These are phyloP conservation scores for Corella eumyota DNA, from an alignment of 23 tunicate species.

Conservation along the genomic window DNA sequence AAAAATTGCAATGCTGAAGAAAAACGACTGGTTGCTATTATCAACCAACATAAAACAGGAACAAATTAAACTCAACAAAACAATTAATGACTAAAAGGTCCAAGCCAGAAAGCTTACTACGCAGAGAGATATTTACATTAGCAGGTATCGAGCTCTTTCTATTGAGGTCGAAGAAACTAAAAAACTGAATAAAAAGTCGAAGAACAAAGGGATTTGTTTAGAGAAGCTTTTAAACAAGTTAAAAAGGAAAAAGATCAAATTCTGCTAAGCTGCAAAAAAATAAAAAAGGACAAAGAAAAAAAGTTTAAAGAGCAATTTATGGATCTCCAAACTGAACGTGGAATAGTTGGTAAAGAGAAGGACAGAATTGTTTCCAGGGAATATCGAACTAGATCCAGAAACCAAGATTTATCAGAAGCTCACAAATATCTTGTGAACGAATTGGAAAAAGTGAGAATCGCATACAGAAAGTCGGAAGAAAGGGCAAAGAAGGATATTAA, in stretches of 20 bases:
- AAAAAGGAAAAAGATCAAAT: conserved; percentile 56
- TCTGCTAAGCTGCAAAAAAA: conserved; percentile 43
- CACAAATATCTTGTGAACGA: conserved; percentile 51
- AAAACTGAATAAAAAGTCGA: no score
- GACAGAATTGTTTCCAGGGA: conserved; percentile 56
- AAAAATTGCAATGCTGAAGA: conserved; percentile 10
- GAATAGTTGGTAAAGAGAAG: conserved; percentile 62
- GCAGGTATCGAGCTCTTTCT: not conserved
- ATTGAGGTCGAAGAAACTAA: no score
- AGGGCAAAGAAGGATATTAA: conserved; percentile 57
- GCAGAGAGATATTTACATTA: conserved; percentile 22
- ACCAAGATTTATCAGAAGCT: conserved; percentile 52
- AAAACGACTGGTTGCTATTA: conserved; percentile 5
- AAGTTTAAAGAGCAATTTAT: conserved; percentile 45
- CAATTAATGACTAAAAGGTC: conserved; percentile 12
- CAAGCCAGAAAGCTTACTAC: conserved; percentile 19
- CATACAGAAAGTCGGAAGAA: conserved; percentile 57
- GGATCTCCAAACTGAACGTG: conserved; percentile 59
- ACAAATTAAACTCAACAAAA: conserved; percentile 10
- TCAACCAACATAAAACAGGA: conserved; percentile 20
- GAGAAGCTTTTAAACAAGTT: conserved; percentile 69
- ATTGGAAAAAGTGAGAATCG: conserved; percentile 42
- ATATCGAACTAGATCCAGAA: conserved; percentile 37
- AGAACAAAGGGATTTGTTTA: conserved; percentile 53
- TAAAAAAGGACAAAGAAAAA: conserved; percentile 63